phyloP scores from a whole-genome alignment of 2,888 invertebrate species.

The Hedya salicella region DNA sequence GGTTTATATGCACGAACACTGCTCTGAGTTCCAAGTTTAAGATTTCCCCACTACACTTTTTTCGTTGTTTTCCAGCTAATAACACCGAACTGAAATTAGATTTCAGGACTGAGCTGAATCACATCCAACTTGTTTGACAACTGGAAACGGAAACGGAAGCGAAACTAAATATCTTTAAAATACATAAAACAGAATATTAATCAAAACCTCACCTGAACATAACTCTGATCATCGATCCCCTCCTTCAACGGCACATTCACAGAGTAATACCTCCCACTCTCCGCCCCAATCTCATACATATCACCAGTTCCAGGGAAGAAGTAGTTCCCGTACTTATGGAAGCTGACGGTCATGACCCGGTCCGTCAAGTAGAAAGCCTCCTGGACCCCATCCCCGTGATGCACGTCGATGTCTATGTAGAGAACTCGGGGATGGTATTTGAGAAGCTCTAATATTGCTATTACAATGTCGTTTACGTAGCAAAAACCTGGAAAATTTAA shows the following conservation, averaged over 20 bases:
- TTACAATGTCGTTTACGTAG: slow-evolving; percentile 99
- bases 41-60: too few species aligned
- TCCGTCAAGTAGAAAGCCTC: slow-evolving; percentile 99
- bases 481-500: slow-evolving; percentile 91
- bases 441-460: slow-evolving; percentile 96
- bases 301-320: slow-evolving; percentile 99
- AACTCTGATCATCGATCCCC: slow-evolving; percentile 97
- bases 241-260: slow-evolving; percentile 99
- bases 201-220: slow-evolving; percentile 87
- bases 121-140: too few species aligned
- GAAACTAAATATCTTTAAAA: too few species aligned
- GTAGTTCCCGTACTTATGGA: slow-evolving; percentile 99
- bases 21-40: too few species aligned
- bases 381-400: slow-evolving; percentile 98
- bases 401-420: slow-evolving; percentile 99
- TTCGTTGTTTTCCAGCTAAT: too few species aligned
- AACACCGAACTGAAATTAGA: too few species aligned
- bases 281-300: slow-evolving; percentile 99
- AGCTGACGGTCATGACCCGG: slow-evolving; percentile 99
- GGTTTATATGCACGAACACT: too few species aligned
- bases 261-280: slow-evolving; percentile 97
- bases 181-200: background rate
- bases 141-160: too few species aligned
- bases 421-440: slow-evolving; percentile 97
- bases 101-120: too few species aligned